phyloP scores from a whole-genome alignment of 2,888 invertebrate genomes.

The Cheilosia pagana region DNA sequence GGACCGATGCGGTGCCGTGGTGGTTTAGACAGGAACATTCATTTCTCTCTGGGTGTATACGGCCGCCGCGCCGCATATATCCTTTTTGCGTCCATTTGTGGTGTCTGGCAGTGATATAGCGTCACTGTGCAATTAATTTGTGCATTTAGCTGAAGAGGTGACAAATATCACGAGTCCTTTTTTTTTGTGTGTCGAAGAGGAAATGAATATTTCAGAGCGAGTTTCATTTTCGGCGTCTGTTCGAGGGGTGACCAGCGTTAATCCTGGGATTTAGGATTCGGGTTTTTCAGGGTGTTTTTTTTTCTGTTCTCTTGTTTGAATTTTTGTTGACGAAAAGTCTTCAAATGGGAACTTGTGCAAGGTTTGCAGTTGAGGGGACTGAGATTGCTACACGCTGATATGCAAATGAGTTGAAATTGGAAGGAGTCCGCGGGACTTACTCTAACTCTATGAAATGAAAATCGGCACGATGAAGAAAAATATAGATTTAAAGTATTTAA shows the following conservation, averaged over 20 bases:
- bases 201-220: slow-evolving; percentile 60
- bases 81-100: slow-evolving; percentile 59
- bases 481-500: too few relatives aligned
- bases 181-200: background rate
- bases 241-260: background rate
- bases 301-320: background rate
- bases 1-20: slow-evolving; percentile 4
- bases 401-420: too few relatives aligned
- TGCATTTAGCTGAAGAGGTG: slow-evolving; percentile 74
- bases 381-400: too few relatives aligned
- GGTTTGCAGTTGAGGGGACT: too few relatives aligned
- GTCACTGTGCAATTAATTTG: slow-evolving; percentile 70
- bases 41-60: slow-evolving; percentile 1
- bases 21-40: slow-evolving; percentile 56
- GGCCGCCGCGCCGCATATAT: slow-evolving; percentile 37
- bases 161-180: slow-evolving; percentile 61
- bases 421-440: too few relatives aligned
- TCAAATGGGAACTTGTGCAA: background rate
- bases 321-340: background rate
- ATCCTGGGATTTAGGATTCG: slow-evolving; percentile 44
- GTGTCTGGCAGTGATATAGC: slow-evolving; percentile 68
- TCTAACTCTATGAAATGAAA: too few relatives aligned
- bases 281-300: slow-evolving; percentile 3
- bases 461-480: too few relatives aligned
- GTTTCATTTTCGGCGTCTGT: slow-evolving; percentile 35